These are phyloP conservation scores for Mystacornis crossleyi DNA, from an alignment of 2,113 vertebrate species.

Conservation along the genomic window DNA sequence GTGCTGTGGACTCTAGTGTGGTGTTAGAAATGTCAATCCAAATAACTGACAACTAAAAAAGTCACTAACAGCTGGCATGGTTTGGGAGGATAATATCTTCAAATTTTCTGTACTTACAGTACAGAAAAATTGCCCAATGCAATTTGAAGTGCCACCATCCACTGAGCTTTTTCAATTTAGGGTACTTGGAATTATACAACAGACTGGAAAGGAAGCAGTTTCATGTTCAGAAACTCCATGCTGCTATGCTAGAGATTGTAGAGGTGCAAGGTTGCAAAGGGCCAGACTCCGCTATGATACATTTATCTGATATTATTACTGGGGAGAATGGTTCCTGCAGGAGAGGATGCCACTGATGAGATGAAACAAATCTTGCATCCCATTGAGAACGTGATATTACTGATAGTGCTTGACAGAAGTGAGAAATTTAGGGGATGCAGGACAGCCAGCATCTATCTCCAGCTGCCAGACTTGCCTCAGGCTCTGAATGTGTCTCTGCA, in stretches of 20 bases:
- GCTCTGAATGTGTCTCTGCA: neutral
- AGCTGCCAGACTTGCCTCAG: neutral
- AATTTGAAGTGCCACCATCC: neutral
- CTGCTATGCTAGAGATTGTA: neutral
- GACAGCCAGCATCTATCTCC: neutral
- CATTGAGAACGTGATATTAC: accelerated
- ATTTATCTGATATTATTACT: neutral
- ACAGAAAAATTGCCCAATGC: neutral
- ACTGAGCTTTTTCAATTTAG: neutral
- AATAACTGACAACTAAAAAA: neutral
- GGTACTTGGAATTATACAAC: neutral
- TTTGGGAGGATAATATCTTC: neutral
- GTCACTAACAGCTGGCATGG: neutral
- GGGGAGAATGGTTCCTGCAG: neutral
- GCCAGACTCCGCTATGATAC: neutral
- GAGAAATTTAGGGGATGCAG: neutral
- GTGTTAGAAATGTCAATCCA: neutral
- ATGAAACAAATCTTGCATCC: neutral
- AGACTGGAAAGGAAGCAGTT: neutral
- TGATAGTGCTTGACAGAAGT: too few relatives aligned
- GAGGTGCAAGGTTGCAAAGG: neutral
- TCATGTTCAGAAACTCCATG: neutral
- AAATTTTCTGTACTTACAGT: neutral
- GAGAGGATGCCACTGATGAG: neutral
- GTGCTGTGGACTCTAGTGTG: neutral